phyloP scores from a whole-genome alignment of 2,113 vertebrate species.

The Irena cyanogastra region DNA sequence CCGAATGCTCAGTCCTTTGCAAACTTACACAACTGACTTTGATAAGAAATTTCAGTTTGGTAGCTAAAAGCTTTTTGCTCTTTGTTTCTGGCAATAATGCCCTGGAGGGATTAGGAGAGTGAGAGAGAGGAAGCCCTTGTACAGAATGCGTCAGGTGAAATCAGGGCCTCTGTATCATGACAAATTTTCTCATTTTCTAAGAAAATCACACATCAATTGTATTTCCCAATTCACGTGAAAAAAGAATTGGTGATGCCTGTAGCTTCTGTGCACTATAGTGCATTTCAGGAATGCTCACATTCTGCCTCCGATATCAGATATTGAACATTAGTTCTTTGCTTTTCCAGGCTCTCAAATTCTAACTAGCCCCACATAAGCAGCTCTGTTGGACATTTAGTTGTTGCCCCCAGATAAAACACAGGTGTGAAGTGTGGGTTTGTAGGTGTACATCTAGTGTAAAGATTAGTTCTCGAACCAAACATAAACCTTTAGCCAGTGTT shows the following conservation, averaged over 20 bases:
- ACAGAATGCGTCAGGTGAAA: background rate
- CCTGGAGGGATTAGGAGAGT: background rate
- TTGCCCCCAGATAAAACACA: background rate
- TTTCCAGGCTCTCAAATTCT: background rate
- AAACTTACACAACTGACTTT: background rate
- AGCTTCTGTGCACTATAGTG: background rate
- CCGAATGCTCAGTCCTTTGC: background rate
- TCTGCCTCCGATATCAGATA: background rate
- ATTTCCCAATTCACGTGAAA: background rate
- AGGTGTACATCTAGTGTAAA: background rate
- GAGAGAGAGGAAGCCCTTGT: background rate
- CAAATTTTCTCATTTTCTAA: background rate
- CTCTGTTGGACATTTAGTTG: background rate
- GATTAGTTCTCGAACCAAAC: background rate
- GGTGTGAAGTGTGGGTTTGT: background rate
- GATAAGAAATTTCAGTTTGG: background rate
- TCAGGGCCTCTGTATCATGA: background rate
- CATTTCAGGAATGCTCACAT: background rate
- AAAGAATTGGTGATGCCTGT: background rate
- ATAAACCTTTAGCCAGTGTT: background rate
- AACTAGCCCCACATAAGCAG: background rate
- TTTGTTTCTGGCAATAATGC: background rate
- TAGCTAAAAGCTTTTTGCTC: background rate
- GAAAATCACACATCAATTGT: background rate
- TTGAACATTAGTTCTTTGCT: background rate